Evolutionary conservation across 2,797 vertebrate genomes (phyloP).

Genomic region (Diglossa cyanea): DNA sequence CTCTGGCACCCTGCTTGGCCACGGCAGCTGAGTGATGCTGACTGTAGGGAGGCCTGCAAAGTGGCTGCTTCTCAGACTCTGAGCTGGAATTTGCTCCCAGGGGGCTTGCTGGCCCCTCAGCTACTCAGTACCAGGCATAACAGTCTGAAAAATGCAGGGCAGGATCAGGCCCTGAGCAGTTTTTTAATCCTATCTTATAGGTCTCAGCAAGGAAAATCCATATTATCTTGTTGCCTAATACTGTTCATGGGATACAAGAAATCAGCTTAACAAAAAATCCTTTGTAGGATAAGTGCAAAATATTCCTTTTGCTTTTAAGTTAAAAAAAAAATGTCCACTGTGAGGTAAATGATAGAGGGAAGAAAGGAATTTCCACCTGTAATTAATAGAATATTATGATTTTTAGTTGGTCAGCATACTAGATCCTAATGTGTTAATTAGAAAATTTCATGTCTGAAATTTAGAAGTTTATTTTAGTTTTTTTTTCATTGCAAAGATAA

Average conservation of each 20-base stretch:
- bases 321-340: neutral
- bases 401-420: neutral
- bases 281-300: neutral
- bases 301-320: slow-evolving; percentile 11
- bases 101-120: neutral
- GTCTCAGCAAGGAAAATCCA: slow-evolving; percentile 28
- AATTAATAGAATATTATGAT: neutral
- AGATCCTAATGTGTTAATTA: neutral
- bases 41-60: rapidly evolving
- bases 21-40: neutral
- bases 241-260: slow-evolving; percentile 35
- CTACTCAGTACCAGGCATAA: neutral
- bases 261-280: slow-evolving; percentile 45
- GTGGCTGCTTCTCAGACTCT: neutral
- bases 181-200: slow-evolving; percentile 26
- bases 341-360: neutral
- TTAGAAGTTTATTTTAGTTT: neutral
- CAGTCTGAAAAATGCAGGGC: neutral
- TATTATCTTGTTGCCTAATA: slow-evolving; percentile 37
- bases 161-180: slow-evolving; percentile 4
- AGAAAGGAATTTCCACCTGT: neutral
- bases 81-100: neutral
- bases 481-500: neutral
- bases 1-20: neutral
- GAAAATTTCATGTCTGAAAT: neutral